Conservation (phyloP, 2,888 invertebrate genomes). For the Sarcophaga variegata region DNA sequence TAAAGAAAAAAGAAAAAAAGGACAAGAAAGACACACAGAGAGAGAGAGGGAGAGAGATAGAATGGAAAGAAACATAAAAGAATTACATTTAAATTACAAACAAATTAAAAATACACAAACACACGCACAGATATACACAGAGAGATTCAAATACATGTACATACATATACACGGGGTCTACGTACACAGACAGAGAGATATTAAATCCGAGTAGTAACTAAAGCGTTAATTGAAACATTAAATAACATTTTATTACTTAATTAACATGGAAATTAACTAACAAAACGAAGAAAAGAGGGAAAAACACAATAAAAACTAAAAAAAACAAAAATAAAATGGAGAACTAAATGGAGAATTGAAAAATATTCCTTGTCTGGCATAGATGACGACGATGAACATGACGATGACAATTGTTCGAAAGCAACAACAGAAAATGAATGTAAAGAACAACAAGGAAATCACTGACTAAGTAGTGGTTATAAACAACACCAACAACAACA, state of each 20-base stretch:
- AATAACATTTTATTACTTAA: conserved; percentile 79
- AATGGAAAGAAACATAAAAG: conserved; percentile 39
- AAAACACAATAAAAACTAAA: neutral
- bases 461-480: conserved; percentile 66
- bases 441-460: conserved; percentile 57
- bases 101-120: conserved; percentile 61
- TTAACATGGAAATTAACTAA: conserved; percentile 81
- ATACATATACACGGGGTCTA: neutral
- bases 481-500: conserved; percentile 35
- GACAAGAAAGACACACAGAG: neutral
- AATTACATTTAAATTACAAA: conserved; percentile 66
- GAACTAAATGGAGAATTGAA: neutral
- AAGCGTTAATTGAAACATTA: conserved; percentile 81
- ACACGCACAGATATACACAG: neutral
- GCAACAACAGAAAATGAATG: neutral
- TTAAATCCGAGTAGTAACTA: conserved; percentile 52
- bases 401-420: conserved; percentile 61
- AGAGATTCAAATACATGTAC: neutral
- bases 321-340: conserved; percentile 40
- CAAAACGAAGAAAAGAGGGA: conserved; percentile 41
- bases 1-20: conserved; percentile 10
- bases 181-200: conserved; percentile 1
- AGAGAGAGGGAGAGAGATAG: neutral
- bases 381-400: conserved; percentile 35
- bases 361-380: no score